Evolutionary conservation across 2,113 vertebrate genomes (phyloP).

Genomic region (Macrotis lagotis): DNA sequence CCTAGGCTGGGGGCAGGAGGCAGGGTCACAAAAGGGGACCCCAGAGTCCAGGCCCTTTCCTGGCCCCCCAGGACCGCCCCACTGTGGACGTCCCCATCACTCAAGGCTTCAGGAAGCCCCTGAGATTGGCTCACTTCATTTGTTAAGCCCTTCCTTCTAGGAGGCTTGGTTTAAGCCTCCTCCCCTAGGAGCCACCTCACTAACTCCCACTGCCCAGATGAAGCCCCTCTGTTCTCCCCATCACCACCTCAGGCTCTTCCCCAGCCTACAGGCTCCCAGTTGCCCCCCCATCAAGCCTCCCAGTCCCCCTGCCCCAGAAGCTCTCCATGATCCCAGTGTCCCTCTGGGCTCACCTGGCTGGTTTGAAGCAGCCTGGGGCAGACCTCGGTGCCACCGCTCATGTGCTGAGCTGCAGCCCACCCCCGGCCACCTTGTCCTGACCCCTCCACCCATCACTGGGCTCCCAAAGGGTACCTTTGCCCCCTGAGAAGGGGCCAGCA

Average conservation of each 20-base stretch:
- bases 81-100: too few relatives aligned
- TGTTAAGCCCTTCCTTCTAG: neutral
- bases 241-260: too few relatives aligned
- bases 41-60: too few relatives aligned
- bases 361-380: too few relatives aligned
- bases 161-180: too few relatives aligned
- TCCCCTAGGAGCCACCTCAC: neutral
- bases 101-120: neutral
- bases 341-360: neutral
- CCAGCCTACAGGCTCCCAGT: neutral
- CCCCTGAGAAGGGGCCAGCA: constrained; percentile 91
- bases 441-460: neutral
- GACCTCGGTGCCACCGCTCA: too few relatives aligned
- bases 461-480: constrained; percentile 85
- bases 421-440: neutral
- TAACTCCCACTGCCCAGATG: too few relatives aligned
- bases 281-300: neutral
- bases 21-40: constrained; percentile 6
- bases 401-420: too few relatives aligned
- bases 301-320: neutral
- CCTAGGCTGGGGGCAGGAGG: constrained; percentile 81
- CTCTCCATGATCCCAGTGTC: neutral
- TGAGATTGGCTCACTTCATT: too few relatives aligned
- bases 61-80: too few relatives aligned
- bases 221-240: too few relatives aligned